Conservation (phyloP, 2,113 vertebrate species). For the Entomyzon cyanotis region DNA sequence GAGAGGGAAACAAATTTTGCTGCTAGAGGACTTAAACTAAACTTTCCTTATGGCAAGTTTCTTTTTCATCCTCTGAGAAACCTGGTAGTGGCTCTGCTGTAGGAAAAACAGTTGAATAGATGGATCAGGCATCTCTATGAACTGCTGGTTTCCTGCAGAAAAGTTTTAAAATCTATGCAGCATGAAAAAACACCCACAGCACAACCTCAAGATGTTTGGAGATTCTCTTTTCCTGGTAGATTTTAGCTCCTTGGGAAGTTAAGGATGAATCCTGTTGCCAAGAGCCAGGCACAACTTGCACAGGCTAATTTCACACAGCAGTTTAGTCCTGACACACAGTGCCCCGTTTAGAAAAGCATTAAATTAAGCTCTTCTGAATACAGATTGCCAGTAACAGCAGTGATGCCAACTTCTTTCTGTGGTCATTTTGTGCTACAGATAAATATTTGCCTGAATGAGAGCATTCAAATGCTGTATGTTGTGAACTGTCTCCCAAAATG, state of each 20-base stretch:
- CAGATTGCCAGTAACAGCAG: not conserved
- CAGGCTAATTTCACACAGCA: not conserved
- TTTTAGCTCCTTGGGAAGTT: not conserved
- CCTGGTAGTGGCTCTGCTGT: not conserved
- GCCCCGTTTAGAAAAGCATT: not conserved
- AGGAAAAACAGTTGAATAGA: not conserved
- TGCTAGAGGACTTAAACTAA: not conserved
- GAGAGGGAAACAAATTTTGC: not conserved
- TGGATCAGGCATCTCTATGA: not conserved
- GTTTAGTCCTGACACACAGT: not conserved
- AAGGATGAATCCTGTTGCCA: not conserved
- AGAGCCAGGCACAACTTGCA: not conserved
- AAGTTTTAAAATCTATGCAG: not conserved
- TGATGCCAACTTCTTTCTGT: not conserved
- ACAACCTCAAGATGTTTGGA: not conserved
- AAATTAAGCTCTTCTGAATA: conserved; percentile 5
- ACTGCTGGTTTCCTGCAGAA: not conserved
- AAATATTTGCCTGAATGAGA: not conserved
- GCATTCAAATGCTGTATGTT: not conserved
- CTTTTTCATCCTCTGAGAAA: not conserved
- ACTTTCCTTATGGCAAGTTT: not conserved
- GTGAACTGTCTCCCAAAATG: not conserved
- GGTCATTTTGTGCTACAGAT: not conserved
- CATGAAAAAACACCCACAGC: not conserved
- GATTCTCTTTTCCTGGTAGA: not conserved